Evolutionary conservation across 2,888 invertebrate species (phyloP), one percentile per base, ranked within the genome.

Genomic region (Andrena minutula): DNA sequence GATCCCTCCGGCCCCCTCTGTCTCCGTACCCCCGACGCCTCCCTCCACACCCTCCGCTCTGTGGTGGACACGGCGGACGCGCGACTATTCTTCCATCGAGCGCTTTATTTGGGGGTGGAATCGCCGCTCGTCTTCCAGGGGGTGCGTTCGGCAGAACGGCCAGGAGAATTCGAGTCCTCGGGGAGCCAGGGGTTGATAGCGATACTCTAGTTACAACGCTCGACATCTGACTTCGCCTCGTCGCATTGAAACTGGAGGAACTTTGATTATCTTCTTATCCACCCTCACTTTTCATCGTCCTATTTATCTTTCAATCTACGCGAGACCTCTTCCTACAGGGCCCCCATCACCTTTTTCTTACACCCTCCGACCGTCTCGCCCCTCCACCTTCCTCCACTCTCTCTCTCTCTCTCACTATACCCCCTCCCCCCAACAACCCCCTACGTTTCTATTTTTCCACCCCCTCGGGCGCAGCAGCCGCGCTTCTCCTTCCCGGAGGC

Each of bases 401-500:
- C 85, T 79, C 79, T 82, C 84, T 85, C 88, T 88, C 85, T 80
- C 80, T 82, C 72, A 49, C 51, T 76, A 32, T 53, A 41, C 53
- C 69, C 64, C 41, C 35, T 12, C 35, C 41, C 41, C 41, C 12
- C 30, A 26, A 3, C 12, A 41, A 58, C 56, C 79, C 61, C 79
- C 60, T 63, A 61, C 61, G 63, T 56, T 84, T 69, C 75, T 81
- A 75, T 72, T 69, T 80, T 75, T 75, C 84, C 66, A 26, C 73
- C 77, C 72, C 41, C 72, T 30, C 69, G 70, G 47, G 8, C 53
- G 53, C 51, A 75, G 78, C 76, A 72, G 56, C 41, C 61, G 30
- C 58, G 23, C 82, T 75, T 72, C 82, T 84, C 79, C 86, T 84
- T 82, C 87, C 74, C 75, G 75, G 86, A 91, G 89, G 88, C 89